phyloP scores from a whole-genome alignment of 2,113 vertebrate species.

The Paralichthys olivaceus region DNA sequence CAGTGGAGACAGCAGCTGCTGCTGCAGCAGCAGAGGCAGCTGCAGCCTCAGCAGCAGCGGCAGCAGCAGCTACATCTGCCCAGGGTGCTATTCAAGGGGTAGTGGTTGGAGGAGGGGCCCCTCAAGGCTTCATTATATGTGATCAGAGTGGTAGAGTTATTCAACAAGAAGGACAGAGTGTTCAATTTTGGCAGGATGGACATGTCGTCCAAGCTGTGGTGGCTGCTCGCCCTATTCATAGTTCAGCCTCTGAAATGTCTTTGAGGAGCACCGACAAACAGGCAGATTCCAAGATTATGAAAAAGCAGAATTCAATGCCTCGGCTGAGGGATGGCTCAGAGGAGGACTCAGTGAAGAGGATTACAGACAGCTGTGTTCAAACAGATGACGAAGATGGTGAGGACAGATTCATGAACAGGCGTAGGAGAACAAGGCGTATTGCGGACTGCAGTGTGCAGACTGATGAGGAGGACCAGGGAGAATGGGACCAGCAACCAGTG shows the following conservation, averaged over 20 bases:
- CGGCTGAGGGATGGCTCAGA: slow-evolving; percentile 90
- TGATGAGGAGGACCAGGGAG: slow-evolving; percentile 93
- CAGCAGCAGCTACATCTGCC: slow-evolving; percentile 89
- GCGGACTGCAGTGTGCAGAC: slow-evolving; percentile 97
- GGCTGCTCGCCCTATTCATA: slow-evolving; percentile 90
- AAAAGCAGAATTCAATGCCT: slow-evolving; percentile 97
- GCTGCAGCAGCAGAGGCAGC: slow-evolving; percentile 85
- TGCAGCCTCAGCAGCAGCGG: slow-evolving; percentile 73
- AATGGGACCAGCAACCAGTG: slow-evolving; percentile 94
- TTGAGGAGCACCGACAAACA: slow-evolving; percentile 89
- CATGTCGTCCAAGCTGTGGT: slow-evolving; percentile 82
- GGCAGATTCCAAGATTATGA: slow-evolving; percentile 87
- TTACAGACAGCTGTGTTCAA: slow-evolving; percentile 94
- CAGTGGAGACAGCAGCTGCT: slow-evolving; percentile 87
- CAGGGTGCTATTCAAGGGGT: slow-evolving; percentile 88
- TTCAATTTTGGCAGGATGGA: slow-evolving; percentile 91
- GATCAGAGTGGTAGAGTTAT: slow-evolving; percentile 87
- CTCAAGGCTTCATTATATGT: slow-evolving; percentile 81
- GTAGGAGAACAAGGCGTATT: slow-evolving; percentile 90
- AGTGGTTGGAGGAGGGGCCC: slow-evolving; percentile 75
- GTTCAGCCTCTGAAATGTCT: slow-evolving; percentile 94
- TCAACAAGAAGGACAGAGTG: slow-evolving; percentile 89
- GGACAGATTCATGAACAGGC: slow-evolving; percentile 89
- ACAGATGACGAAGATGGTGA: slow-evolving; percentile 96
- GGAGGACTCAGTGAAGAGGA: slow-evolving; percentile 88